Conservation (phyloP, 2,113 vertebrate genomes). For the Platysternon megacephalum region DNA sequence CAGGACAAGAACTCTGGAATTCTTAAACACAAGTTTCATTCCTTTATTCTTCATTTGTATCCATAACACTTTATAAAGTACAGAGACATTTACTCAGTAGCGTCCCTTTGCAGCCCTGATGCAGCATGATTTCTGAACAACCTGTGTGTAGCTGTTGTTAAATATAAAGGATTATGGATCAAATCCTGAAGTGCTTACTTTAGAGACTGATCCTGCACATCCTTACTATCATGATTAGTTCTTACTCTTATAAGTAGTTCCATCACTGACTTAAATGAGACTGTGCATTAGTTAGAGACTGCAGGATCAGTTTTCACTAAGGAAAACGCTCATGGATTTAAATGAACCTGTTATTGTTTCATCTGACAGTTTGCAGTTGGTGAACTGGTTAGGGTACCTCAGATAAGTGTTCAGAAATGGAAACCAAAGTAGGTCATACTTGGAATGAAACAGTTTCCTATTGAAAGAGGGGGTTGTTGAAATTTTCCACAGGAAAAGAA, state of each 20-base stretch:
- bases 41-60: neutral
- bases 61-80: neutral
- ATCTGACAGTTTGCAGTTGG: neutral
- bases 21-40: constrained; percentile 51
- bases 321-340: neutral
- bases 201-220: neutral
- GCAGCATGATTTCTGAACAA: neutral
- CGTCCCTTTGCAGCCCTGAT: neutral
- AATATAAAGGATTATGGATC: neutral
- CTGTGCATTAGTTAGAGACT: neutral
- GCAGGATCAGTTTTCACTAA: neutral
- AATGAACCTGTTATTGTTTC: neutral
- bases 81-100: neutral
- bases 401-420: neutral
- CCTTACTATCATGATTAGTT: neutral
- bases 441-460: neutral
- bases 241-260: neutral
- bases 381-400: neutral
- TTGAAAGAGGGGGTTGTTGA: neutral
- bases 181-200: neutral
- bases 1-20: constrained; percentile 83
- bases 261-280: neutral
- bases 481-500: neutral
- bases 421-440: neutral
- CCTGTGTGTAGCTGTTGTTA: neutral